phyloP scores from a whole-genome alignment of 2,113 vertebrate species.

The Chloebia gouldiae region DNA sequence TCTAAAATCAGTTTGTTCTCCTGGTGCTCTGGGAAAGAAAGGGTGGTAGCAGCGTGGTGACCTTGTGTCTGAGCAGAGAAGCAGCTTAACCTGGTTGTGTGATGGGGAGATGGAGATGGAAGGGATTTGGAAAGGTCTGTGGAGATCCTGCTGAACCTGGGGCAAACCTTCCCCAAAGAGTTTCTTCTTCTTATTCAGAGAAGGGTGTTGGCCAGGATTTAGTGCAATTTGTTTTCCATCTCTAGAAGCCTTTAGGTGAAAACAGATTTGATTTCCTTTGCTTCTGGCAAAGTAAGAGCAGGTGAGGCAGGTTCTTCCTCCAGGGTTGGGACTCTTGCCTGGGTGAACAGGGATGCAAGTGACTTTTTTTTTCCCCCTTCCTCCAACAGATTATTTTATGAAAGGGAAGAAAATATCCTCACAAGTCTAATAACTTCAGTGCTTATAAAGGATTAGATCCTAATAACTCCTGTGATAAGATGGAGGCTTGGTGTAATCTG shows the following conservation, averaged over 20 bases:
- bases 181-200: not conserved
- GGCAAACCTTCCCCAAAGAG: not conserved
- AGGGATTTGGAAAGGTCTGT: not conserved
- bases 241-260: not conserved
- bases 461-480: constrained; percentile 49
- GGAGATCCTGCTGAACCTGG: not conserved
- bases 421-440: constrained; percentile 30
- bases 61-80: not conserved
- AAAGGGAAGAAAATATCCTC: constrained; percentile 25
- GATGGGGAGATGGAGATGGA: fast-evolving
- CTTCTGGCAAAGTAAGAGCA: not conserved
- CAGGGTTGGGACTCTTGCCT: not conserved
- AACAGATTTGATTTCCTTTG: not conserved
- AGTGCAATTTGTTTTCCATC: not conserved
- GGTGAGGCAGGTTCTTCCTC: not conserved
- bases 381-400: not conserved
- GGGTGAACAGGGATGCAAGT: not conserved
- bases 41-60: not conserved
- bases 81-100: not conserved
- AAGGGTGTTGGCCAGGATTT: not conserved
- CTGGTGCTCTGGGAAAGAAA: no score
- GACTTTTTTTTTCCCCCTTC: fast-evolving
- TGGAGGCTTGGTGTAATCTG: constrained; percentile 25
- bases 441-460: constrained; percentile 35
- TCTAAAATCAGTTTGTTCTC: not conserved